Conservation (phyloP, 2,888 invertebrate species). For the Aphrophora alni region DNA sequence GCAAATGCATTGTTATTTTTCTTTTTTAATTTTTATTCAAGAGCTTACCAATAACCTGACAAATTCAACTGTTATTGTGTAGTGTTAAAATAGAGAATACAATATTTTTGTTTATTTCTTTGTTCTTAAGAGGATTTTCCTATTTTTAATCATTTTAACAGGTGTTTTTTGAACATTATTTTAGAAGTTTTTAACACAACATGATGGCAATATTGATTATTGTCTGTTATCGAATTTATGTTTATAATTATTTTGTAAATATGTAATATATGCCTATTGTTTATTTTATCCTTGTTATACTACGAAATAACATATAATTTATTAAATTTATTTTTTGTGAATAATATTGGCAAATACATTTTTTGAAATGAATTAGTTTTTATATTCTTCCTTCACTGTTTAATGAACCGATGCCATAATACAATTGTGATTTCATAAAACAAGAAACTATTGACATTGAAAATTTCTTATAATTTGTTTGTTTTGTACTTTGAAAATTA, state of each 20-base stretch:
- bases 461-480: neutral
- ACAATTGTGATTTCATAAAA: neutral
- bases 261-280: neutral
- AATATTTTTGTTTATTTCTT: neutral
- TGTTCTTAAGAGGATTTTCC: neutral
- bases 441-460: neutral
- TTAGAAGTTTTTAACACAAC: too few relatives aligned
- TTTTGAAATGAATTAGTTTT: neutral
- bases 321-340: neutral
- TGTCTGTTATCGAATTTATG: neutral
- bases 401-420: neutral
- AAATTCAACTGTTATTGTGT: neutral
- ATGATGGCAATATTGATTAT: neutral
- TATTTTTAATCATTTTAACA: neutral
- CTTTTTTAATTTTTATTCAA: too few relatives aligned
- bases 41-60: neutral
- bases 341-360: constrained; percentile 3
- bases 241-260: constrained; percentile 2
- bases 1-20: neutral
- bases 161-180: too few relatives aligned
- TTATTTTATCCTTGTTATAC: neutral
- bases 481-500: neutral
- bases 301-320: neutral
- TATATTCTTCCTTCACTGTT: neutral
- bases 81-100: neutral